Evolutionary conservation across 2,113 vertebrate genomes (phyloP).

Genomic region (Porphyrio hochstetteri): DNA sequence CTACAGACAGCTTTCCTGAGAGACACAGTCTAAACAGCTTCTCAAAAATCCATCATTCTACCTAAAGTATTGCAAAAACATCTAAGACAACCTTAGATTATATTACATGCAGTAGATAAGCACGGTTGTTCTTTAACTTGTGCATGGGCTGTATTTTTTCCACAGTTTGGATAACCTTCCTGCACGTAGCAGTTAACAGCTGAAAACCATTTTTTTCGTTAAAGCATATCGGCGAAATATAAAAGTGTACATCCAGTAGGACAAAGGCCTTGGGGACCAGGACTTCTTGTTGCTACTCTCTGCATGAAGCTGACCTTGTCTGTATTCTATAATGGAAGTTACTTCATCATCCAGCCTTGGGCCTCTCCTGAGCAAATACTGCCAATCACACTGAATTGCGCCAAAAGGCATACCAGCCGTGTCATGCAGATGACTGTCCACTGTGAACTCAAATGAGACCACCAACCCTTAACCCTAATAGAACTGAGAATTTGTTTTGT

Average conservation of each 20-base stretch:
- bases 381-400: constrained; percentile 3
- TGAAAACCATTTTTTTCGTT: constrained; percentile 36
- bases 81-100: constrained; percentile 27
- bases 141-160: not conserved
- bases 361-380: constrained; percentile 13
- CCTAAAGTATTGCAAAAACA: constrained; percentile 31
- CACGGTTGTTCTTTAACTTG: not conserved
- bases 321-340: constrained; percentile 67
- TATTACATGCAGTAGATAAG: constrained; percentile 41
- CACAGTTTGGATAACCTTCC: constrained; percentile 63
- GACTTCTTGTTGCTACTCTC: constrained; percentile 29
- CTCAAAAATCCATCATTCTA: constrained; percentile 18
- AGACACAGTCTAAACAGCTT: constrained; percentile 23
- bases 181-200: constrained; percentile 29
- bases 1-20: constrained; percentile 8
- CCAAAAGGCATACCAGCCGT: not conserved
- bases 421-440: not conserved
- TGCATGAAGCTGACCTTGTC: constrained; percentile 55
- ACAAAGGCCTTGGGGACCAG: constrained; percentile 35
- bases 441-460: constrained; percentile 1
- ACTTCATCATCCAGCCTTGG: constrained; percentile 44
- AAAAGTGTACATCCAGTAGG: not conserved
- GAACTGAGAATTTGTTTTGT: constrained; percentile 14
- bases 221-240: constrained; percentile 38
- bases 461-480: not conserved